Base-by-base conservation (phyloP, 2,888 invertebrate genomes). In the Drosophila recens region DNA sequence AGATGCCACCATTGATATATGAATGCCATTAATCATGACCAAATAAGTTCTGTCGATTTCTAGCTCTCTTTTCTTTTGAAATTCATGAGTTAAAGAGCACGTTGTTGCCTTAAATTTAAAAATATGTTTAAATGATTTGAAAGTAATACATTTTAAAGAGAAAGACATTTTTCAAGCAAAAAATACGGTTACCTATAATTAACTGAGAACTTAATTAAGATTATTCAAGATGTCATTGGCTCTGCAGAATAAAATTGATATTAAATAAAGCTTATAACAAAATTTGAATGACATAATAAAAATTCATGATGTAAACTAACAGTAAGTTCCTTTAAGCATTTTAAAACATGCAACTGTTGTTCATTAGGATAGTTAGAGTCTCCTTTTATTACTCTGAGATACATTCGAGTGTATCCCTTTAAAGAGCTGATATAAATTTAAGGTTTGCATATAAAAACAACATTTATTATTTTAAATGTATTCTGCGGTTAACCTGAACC, bases 401-500 rank as follows among this genome's bases (percentile, higher is more conserved):
- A 27, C 4, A 10, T 2, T 48, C 15, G 30, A 11, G 17, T 13
- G 3, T 1, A 10, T 17, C 10, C 3, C 33, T 49, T 15, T 11
- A 11, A 23, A 8, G 3, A 15, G 4, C 4, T 8, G 4, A 34
- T 10, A 20, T 6, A 5, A 5, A 40, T 40, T 15, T 15, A 6
- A 9, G 9, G 9, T 42, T 9, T 9, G 9, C 42, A 30, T 30
- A 8, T n/a, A n/a, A n/a, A 6, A 4, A 13, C 9, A 17, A 49
- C 20, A 59, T 40, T 17, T 27, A 23, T 62, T 52, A 52, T 27
- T 17, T 15, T 36, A 17, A 62, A 46, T 62, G 45, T 34, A 17
- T 17, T 49, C 10, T 63, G 76, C 58, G 72, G 76, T 53, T 36
- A 58, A 43, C 71, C 42, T 33, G 36, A 13, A 33, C 40, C 71